Percentiles rank a stretch among this genome's conserved stretches.
These are phyloP conservation scores for Bambusicola thoracicus DNA, from an alignment of 2,113 vertebrate genomes.

Conservation along the genomic window DNA sequence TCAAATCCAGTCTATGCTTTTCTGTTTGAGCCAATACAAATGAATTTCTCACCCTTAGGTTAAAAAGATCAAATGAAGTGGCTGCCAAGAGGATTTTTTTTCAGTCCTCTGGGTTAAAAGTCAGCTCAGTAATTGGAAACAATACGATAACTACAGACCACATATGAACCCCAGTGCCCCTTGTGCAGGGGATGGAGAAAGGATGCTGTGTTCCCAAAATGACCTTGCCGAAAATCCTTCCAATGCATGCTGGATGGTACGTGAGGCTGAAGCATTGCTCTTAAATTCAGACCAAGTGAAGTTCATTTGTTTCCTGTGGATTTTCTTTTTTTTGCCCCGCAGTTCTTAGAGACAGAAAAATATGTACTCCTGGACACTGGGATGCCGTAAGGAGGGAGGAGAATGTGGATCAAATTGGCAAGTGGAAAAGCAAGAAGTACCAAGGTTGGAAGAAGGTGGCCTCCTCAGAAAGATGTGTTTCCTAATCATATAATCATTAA, in stretches of 20 bases:
- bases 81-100: neutral
- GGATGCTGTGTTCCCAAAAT: neutral
- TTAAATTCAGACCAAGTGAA: neutral
- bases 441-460: neutral
- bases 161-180: neutral
- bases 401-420: accelerated
- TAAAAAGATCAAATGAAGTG: neutral
- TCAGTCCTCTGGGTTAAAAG: neutral
- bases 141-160: accelerated
- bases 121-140: neutral
- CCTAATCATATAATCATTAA: too few species aligned
- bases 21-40: neutral
- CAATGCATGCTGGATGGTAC: neutral
- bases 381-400: neutral
- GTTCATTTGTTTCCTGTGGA: neutral
- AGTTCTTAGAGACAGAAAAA: neutral
- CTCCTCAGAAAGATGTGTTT: neutral
- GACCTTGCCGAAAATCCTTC: neutral
- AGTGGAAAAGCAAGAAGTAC: neutral
- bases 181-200: accelerated
- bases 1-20: neutral
- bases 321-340: neutral
- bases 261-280: neutral
- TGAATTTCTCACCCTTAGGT: neutral
- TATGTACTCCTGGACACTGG: neutral